A percentile compares a stretch with the other conserved stretches of the same genome.
Conservation (phyloP, 2,797 vertebrate species). For the Craterocephalus amniculus region DNA sequence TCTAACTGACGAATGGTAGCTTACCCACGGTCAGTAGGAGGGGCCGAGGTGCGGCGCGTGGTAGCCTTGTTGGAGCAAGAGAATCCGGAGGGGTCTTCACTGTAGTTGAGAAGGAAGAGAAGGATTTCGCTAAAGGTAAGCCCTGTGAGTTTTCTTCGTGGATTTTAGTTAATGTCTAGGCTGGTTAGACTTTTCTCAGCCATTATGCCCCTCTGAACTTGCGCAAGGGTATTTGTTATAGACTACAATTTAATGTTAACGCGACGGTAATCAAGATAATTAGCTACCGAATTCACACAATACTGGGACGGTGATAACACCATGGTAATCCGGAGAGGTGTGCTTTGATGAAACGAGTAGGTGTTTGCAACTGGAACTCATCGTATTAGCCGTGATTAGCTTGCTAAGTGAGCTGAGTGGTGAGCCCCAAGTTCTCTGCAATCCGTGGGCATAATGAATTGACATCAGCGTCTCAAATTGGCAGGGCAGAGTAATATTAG, state of each 20-base stretch:
- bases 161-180: neutral
- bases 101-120: slow-evolving; percentile 35
- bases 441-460: slow-evolving; percentile 21
- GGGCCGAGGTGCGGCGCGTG: slow-evolving; percentile 64
- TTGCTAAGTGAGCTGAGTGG: slow-evolving; percentile 18
- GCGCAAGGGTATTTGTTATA: neutral
- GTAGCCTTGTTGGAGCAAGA: slow-evolving; percentile 73
- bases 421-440: slow-evolving; percentile 54
- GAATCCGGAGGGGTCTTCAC: slow-evolving; percentile 60
- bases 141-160: neutral
- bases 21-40: slow-evolving; percentile 31
- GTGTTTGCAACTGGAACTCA: neutral
- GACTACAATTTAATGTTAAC: slow-evolving; percentile 21
- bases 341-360: neutral
- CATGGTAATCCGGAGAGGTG: neutral
- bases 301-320: neutral
- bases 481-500: slow-evolving; percentile 22
- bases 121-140: slow-evolving; percentile 64
- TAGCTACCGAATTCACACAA: slow-evolving; percentile 11
- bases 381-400: slow-evolving; percentile 22
- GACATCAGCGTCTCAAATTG: slow-evolving; percentile 39
- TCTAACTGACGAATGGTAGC: slow-evolving; percentile 37
- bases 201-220: accelerated
- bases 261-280: slow-evolving; percentile 41
- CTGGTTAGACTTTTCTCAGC: neutral